Evolutionary conservation across 2,888 invertebrate species (phyloP).

Genomic region (Scrobipalpa costella): DNA sequence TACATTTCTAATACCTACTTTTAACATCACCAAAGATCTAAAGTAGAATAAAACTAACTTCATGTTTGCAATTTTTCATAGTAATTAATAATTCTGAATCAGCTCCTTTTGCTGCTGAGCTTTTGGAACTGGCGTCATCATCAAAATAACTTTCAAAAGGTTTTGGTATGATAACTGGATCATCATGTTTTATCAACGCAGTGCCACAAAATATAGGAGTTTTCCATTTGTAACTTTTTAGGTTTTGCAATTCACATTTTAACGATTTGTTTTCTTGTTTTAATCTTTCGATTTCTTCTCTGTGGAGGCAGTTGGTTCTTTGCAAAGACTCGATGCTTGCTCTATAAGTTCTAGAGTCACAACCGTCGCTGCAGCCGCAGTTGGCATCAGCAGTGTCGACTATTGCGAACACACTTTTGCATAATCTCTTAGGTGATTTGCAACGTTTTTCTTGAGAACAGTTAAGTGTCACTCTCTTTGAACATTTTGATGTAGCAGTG

Average conservation of each 20-base stretch:
- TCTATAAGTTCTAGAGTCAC: constrained; percentile 44
- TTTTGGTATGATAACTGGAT: constrained; percentile 42
- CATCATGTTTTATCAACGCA: constrained; percentile 31
- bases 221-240: constrained; percentile 43
- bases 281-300: constrained; percentile 53
- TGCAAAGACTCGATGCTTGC: constrained; percentile 49
- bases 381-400: constrained; percentile 41
- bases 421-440: constrained; percentile 39
- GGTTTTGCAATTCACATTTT: constrained; percentile 55
- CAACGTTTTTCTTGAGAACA: constrained; percentile 27
- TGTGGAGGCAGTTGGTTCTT: constrained; percentile 48
- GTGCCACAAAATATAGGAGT: constrained; percentile 31
- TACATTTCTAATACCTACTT: not conserved
- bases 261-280: constrained; percentile 57
- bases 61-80: constrained; percentile 64
- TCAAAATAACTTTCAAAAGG: constrained; percentile 49
- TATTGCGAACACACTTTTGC: constrained; percentile 45
- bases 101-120: constrained; percentile 40
- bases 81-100: constrained; percentile 75
- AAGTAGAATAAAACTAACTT: constrained; percentile 44
- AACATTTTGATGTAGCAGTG: not conserved
- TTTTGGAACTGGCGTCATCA: constrained; percentile 27
- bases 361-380: constrained; percentile 33
- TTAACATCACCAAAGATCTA: not conserved
- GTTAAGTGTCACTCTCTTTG: constrained; percentile 14